Conservation (phyloP, 2,888 invertebrate genomes). For the Bellardia pandia region DNA sequence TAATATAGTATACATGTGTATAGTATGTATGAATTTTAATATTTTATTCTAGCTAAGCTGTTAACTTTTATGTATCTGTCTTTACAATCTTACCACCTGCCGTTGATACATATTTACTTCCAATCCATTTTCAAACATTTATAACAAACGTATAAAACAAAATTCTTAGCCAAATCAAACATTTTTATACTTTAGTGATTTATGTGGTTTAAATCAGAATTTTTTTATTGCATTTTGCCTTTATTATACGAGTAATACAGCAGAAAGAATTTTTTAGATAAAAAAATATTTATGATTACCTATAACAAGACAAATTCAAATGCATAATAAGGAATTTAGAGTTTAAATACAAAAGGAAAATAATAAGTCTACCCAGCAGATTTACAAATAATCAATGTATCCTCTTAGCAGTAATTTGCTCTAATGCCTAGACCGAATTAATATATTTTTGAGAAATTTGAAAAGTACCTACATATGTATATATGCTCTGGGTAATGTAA, state of each 20-base stretch:
- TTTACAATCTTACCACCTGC: constrained; percentile 41
- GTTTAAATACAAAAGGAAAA: no score
- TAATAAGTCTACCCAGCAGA: no score
- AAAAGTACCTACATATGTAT: no score
- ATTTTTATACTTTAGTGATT: constrained; percentile 48
- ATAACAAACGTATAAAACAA: not conserved
- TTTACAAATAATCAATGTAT: no score
- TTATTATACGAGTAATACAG: constrained; percentile 9
- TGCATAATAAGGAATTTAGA: no score
- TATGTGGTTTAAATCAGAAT: constrained; percentile 45
- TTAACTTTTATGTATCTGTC: constrained; percentile 38
- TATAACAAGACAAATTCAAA: no score
- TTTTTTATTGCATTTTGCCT: constrained; percentile 26
- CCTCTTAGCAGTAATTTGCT: no score
- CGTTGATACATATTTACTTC: not conserved
- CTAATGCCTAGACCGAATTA: no score
- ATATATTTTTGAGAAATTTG: no score
- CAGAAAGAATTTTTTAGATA: not conserved
- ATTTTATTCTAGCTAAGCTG: not conserved
- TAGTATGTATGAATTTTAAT: not conserved
- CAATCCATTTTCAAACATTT: not conserved
- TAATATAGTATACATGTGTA: constrained; percentile 7
- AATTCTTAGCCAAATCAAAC: not conserved
- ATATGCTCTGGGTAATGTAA: no score
- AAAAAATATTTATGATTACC: not conserved